These are phyloP conservation scores for Plagodis pulveraria DNA, from an alignment of 2,888 invertebrate genomes.

Conservation along the genomic window DNA sequence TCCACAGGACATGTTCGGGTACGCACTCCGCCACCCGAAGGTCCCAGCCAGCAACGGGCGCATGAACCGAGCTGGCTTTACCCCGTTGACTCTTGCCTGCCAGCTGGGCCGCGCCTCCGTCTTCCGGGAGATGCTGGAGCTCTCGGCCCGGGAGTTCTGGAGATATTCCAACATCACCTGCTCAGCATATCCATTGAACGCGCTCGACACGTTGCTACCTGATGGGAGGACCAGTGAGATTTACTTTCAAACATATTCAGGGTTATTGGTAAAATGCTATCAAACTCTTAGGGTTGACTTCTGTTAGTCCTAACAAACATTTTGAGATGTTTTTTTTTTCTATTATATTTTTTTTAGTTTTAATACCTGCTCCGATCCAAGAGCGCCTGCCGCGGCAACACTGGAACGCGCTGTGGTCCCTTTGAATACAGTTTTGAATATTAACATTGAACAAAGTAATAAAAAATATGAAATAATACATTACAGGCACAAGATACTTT, in stretches of 20 bases:
- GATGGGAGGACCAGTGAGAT: slow-evolving; percentile 96
- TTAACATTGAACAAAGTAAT: no score
- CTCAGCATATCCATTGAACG: slow-evolving; percentile 98
- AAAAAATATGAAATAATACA: no score
- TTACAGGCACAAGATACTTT: no score
- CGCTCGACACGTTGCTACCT: slow-evolving; percentile 96
- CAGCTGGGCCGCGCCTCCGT: slow-evolving; percentile 98
- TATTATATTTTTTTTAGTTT: no score
- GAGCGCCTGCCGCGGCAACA: no score
- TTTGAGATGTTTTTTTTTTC: no score
- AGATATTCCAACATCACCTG: slow-evolving; percentile 99
- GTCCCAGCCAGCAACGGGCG: slow-evolving; percentile 97
- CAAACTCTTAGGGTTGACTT: no score
- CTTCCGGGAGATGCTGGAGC: slow-evolving; percentile 98
- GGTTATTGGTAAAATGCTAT: no score
- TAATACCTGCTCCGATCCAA: no score
- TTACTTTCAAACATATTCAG: neutral
- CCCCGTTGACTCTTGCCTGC: slow-evolving; percentile 98
- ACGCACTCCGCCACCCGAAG: slow-evolving; percentile 97
- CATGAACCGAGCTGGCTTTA: slow-evolving; percentile 94
- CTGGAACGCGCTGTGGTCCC: no score
- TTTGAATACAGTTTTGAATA: no score
- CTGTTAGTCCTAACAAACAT: no score
- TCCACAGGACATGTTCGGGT: slow-evolving; percentile 97
- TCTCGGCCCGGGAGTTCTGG: slow-evolving; percentile 98